phyloP scores from a whole-genome alignment of 2,888 invertebrate genomes.

The Drosophila neotestacea region DNA sequence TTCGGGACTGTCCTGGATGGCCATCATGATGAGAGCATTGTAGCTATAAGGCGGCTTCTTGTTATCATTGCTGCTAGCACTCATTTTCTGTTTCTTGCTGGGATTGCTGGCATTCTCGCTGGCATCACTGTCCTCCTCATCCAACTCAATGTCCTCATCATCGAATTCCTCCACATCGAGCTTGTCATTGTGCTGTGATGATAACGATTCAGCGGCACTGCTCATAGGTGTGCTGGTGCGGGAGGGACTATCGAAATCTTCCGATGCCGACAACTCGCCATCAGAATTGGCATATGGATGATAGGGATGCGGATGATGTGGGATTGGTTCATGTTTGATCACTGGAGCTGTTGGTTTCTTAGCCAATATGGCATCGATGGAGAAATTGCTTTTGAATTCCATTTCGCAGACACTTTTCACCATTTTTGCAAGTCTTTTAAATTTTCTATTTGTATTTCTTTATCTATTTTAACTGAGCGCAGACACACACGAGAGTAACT shows the following conservation, averaged over 20 bases:
- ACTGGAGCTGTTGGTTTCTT: conserved; percentile 84
- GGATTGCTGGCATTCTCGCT: conserved; percentile 61
- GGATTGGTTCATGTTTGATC: conserved; percentile 45
- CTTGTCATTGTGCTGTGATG: conserved; percentile 67
- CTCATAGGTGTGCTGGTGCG: conserved; percentile 84
- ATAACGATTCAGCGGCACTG: conserved; percentile 80
- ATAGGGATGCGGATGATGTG: conserved; percentile 46
- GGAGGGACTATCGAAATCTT: conserved; percentile 83
- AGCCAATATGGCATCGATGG: conserved; percentile 92
- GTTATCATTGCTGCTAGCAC: conserved; percentile 84
- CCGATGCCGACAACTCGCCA: conserved; percentile 79
- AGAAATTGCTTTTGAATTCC: conserved; percentile 90
- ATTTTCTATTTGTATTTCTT: neutral
- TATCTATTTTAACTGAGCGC: conserved; percentile 9
- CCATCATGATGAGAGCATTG: conserved; percentile 99
- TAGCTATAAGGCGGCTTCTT: conserved; percentile 99
- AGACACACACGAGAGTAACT: conserved; percentile 42
- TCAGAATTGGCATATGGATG: conserved; percentile 73
- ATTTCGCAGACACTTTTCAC: conserved; percentile 83
- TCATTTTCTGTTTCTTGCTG: conserved; percentile 66
- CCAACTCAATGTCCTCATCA: conserved; percentile 66
- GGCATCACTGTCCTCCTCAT: conserved; percentile 65
- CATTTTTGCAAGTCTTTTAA: conserved; percentile 67
- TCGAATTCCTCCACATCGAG: conserved; percentile 62
- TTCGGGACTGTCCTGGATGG: conserved; percentile 97